Evolutionary conservation across 2,797 vertebrate genomes (phyloP), one percentile per base, ranked within the genome.

Genomic region (Scarus forsteni): DNA sequence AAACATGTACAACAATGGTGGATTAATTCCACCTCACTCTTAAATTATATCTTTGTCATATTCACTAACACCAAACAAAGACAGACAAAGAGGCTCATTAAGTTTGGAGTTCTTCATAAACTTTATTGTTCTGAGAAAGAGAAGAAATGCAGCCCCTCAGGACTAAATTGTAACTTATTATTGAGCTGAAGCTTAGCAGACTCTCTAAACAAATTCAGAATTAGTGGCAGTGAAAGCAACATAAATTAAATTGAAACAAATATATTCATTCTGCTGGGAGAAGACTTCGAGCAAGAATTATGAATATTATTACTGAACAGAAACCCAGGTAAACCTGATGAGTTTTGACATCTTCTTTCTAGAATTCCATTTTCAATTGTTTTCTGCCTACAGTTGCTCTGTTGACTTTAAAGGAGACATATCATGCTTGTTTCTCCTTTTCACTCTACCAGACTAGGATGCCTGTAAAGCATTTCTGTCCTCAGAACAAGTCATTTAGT

Each of bases 21-120:
- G 38, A 54, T 66, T 70, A 36, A 68, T 59, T 54, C 53, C 13
- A 52, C 39, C n/a, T 65, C 35, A 55, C 8, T 64, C 68, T 44
- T 59, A 51, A 58, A 73, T 35, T 58, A 66, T 59, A 70, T 44
- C 11, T 43, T 3, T 18, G 19, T 50, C 46, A 39, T 45, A 19
- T 60, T 74, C 56, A 59, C 69, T 72, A 16, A 69, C 43, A 46
- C 38, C 54, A 64, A 70, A 79, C 52, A 48, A 72, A 69, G 42
- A 60, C 40, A 46, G 42, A 40, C 18, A 27, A 35, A 38, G n/a
- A 55, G 40, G 15, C 13, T 72, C 73, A 71, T 74, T 40, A 67
- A 59, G 39, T 51, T 38, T 36, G 49, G 50, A 57, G 10, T 63
- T 66, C 75, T 27, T 50, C 13, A 13, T 63, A 34, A 55, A 60